Conservation (phyloP, 2,113 vertebrate genomes). For the Micromys minutus region DNA sequence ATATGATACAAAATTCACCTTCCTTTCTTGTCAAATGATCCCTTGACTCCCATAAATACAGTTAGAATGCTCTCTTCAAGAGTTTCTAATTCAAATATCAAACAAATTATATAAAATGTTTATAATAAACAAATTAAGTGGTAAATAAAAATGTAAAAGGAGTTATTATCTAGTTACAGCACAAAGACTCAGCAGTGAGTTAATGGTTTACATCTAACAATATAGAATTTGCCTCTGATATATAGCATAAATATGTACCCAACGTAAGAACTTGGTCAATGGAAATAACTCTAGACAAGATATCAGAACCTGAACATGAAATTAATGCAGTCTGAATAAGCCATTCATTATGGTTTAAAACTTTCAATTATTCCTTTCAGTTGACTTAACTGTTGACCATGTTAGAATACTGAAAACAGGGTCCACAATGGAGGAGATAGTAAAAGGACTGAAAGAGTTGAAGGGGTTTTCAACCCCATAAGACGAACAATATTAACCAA, state of each 20-base stretch:
- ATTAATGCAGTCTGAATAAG: too few relatives aligned
- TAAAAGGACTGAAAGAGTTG: too few relatives aligned
- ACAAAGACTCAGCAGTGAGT: not conserved
- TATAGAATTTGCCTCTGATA: slow-evolving; percentile 3
- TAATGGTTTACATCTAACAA: not conserved
- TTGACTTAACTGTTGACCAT: not conserved
- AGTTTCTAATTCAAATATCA: not conserved
- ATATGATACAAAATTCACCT: not conserved
- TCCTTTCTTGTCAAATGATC: slow-evolving; percentile 9
- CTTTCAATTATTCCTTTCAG: not conserved
- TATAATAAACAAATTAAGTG: not conserved
- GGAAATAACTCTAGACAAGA: not conserved
- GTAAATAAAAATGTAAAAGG: not conserved
- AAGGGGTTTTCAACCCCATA: too few relatives aligned
- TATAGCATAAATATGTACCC: not conserved
- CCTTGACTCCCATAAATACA: not conserved
- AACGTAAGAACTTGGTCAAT: not conserved
- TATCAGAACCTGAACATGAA: too few relatives aligned
- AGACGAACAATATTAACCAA: too few relatives aligned
- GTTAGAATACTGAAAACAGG: too few relatives aligned
- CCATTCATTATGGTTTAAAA: not conserved
- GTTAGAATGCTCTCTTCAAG: not conserved
- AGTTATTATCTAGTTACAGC: not conserved
- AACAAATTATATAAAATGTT: too few relatives aligned
- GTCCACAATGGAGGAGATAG: too few relatives aligned